Percentiles rank a stretch among this genome's conserved stretches.
Conservation (phyloP, 1,140 invertebrate species). For the Cheumatopsyche charites region DNA sequence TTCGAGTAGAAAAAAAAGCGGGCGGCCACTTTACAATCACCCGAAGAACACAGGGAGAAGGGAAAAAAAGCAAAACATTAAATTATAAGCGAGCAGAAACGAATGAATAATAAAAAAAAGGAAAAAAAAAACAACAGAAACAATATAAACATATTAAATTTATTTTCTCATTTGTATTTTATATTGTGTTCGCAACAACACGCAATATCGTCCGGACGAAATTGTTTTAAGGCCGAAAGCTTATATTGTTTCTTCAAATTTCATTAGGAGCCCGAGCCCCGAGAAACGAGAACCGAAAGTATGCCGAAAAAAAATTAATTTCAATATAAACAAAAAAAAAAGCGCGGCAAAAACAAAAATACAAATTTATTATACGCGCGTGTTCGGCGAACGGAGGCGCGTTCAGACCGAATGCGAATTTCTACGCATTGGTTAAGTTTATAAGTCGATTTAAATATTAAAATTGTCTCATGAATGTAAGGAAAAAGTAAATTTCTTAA, state of each 20-base stretch:
- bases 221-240: conserved; percentile 26
- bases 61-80: neutral
- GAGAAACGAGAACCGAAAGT: neutral
- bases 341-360: too few species aligned
- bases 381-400: too few species aligned
- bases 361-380: too few species aligned
- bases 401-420: too few species aligned
- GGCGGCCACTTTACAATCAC: too few species aligned
- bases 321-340: conserved; percentile 9
- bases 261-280: neutral
- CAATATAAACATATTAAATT: conserved; percentile 27
- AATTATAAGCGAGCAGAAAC: neutral
- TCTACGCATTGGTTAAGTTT: too few species aligned
- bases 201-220: conserved; percentile 25
- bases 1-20: too few species aligned
- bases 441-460: too few species aligned
- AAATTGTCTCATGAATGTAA: too few species aligned
- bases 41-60: neutral
- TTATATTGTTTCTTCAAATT: conserved; percentile 27
- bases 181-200: conserved; percentile 16
- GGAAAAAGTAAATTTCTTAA: too few species aligned
- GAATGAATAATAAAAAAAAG: neutral
- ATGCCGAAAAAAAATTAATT: conserved; percentile 16
- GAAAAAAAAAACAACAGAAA: conserved; percentile 24
- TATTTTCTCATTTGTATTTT: conserved; percentile 24